Evolutionary conservation across 2,113 vertebrate species (phyloP).

Genomic region (Ageneiosus marmoratus): DNA sequence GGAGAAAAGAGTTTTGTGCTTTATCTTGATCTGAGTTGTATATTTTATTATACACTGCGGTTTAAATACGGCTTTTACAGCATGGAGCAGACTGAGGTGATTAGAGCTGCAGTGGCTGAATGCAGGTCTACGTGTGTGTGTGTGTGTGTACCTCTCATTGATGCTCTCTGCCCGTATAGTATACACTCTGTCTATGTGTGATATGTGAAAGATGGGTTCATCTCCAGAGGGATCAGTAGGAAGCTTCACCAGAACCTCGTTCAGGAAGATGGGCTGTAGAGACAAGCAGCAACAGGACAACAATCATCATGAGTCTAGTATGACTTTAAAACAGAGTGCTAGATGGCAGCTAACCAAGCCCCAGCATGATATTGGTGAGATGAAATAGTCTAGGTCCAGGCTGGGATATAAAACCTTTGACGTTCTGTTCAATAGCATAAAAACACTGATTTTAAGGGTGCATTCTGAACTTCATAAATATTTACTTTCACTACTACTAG

Average conservation of each 20-base stretch:
- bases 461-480: neutral
- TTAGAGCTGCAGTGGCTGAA: neutral
- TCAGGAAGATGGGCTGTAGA: slow-evolving; percentile 94
- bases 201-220: slow-evolving; percentile 97
- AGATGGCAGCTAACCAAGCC: neutral
- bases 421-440: neutral
- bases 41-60: neutral
- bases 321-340: neutral
- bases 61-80: neutral
- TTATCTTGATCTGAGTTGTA: neutral
- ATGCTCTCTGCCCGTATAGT: slow-evolving; percentile 95
- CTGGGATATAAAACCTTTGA: neutral
- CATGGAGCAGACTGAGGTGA: neutral
- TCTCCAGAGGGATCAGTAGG: slow-evolving; percentile 97
- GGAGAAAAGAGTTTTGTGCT: neutral
- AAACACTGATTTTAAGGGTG: neutral
- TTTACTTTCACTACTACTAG: neutral
- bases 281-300: slow-evolving; percentile 6
- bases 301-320: neutral
- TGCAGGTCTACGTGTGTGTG: neutral
- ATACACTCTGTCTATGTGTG: slow-evolving; percentile 97
- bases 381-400: neutral
- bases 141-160: slow-evolving; percentile 83
- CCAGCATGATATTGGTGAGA: neutral
- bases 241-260: slow-evolving; percentile 95